Percentiles rank a stretch among this genome's conserved stretches.
phyloP scores from a whole-genome alignment of 2,113 vertebrate species.

The Tetraodon nigroviridis region DNA sequence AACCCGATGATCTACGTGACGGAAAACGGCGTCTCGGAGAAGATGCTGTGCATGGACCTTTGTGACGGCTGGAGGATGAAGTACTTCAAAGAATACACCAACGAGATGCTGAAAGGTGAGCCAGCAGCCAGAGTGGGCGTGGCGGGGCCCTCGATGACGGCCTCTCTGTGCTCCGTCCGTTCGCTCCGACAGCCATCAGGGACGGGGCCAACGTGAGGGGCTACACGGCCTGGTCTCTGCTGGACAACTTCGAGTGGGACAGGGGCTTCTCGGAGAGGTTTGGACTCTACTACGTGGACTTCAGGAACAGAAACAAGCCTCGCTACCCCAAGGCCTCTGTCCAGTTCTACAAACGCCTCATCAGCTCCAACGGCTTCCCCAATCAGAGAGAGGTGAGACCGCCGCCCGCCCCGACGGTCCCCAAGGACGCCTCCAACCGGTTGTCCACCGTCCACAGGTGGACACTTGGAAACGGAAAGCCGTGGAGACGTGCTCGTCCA shows the following conservation, averaged over 20 bases:
- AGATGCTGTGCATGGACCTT: constrained; percentile 75
- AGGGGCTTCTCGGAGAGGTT: constrained; percentile 85
- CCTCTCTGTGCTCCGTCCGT: neutral
- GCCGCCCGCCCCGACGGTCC: no score
- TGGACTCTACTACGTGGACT: constrained; percentile 86
- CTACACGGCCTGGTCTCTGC: constrained; percentile 87
- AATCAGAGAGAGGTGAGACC: constrained; percentile 79
- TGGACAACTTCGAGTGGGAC: constrained; percentile 93
- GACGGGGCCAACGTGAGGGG: constrained; percentile 84
- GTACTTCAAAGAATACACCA: constrained; percentile 86
- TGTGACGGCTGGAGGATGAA: constrained; percentile 87
- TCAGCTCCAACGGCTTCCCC: constrained; percentile 86
- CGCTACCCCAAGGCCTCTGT: constrained; percentile 87
- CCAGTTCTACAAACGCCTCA: constrained; percentile 83
- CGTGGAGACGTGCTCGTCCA: constrained; percentile 79
- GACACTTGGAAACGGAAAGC: constrained; percentile 79
- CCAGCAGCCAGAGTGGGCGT: neutral
- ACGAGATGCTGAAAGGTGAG: constrained; percentile 90
- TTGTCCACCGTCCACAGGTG: constrained; percentile 66
- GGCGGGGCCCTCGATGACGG: no score
- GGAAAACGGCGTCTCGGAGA: constrained; percentile 86
- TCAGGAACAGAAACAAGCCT: constrained; percentile 77
- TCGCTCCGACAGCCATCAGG: constrained; percentile 77
- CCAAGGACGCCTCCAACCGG: neutral
- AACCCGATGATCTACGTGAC: constrained; percentile 86